These are phyloP conservation scores for Pristionchus arcanus DNA, from an alignment of 2,888 invertebrate genomes.

Conservation along the genomic window DNA sequence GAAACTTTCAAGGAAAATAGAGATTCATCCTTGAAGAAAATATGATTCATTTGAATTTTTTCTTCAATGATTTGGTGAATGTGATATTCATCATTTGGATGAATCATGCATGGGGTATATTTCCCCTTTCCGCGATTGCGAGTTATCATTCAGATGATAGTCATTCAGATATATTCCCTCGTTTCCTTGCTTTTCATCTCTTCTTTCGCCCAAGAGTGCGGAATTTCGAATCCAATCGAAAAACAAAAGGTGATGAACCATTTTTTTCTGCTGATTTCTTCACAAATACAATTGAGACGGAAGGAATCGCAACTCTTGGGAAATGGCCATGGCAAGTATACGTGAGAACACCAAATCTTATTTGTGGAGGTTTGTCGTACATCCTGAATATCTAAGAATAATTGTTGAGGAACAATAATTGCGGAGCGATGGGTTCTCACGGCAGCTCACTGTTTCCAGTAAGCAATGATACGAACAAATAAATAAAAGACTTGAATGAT, in stretches of 20 bases:
- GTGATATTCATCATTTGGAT: too few relatives aligned
- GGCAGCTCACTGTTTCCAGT: slow-evolving; percentile 15
- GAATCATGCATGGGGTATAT: too few relatives aligned
- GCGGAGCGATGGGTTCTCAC: slow-evolving; percentile 21
- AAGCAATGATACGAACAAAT: neutral
- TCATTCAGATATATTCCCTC: neutral
- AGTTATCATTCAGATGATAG: too few relatives aligned
- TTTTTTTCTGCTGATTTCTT: neutral
- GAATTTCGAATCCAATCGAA: neutral
- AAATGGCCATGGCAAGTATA: slow-evolving; percentile 40
- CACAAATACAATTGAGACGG: neutral
- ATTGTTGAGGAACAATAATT: slow-evolving; percentile 28
- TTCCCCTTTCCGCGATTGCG: too few relatives aligned
- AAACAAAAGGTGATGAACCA: neutral
- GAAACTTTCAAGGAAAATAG: too few relatives aligned
- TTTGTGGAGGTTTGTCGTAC: slow-evolving; percentile 11
- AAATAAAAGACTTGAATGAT: neutral
- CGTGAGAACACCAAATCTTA: neutral
- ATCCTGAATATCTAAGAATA: neutral
- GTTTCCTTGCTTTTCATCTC: neutral
- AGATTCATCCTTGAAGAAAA: too few relatives aligned
- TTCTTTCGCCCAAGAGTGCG: slow-evolving; percentile 9
- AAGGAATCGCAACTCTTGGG: neutral
- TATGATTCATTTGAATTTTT: too few relatives aligned
- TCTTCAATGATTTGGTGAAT: too few relatives aligned